phyloP scores from a whole-genome alignment of 2,797 vertebrate genomes.

The Naso thynnoides region DNA sequence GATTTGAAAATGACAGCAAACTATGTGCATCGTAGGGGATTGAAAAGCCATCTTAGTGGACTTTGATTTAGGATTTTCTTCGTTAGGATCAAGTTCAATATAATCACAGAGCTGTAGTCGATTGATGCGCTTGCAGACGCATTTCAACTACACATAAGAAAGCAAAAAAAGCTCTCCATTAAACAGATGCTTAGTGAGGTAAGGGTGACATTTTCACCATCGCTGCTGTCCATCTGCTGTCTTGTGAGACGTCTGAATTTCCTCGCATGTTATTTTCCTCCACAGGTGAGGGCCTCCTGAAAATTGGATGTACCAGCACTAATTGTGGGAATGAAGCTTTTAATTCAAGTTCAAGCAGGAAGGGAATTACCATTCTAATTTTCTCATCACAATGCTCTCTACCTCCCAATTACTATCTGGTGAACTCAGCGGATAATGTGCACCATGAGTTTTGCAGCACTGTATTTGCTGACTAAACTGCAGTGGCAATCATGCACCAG shows the following conservation, averaged over 20 bases:
- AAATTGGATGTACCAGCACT: conserved; percentile 18
- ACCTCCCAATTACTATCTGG: conserved; percentile 13
- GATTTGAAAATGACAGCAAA: not conserved
- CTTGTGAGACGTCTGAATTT: not conserved
- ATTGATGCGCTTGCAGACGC: conserved; percentile 18
- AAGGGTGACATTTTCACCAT: conserved; percentile 10
- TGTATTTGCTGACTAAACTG: not conserved
- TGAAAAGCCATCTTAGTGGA: not conserved
- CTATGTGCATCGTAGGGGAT: conserved; percentile 8
- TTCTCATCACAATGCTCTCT: conserved; percentile 17
- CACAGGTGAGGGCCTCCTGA: conserved; percentile 20
- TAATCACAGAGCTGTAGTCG: conserved; percentile 24
- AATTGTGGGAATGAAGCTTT: conserved; percentile 33
- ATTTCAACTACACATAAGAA: conserved; percentile 20
- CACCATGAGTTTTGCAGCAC: not conserved
- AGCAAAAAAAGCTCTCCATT: conserved; percentile 21
- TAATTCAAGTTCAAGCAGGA: conserved; percentile 27
- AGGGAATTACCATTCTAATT: conserved; percentile 29
- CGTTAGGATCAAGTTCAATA: conserved; percentile 12
- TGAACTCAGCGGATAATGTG: conserved; percentile 17
- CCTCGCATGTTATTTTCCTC: conserved; percentile 17
- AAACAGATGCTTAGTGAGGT: conserved; percentile 17
- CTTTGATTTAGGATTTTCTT: conserved; percentile 1
- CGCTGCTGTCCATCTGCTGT: conserved; percentile 12
- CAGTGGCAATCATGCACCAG: not conserved